Percentiles rank a stretch among this genome's conserved stretches.
These are phyloP conservation scores for Mirza zaza DNA, from an alignment of 2,113 vertebrate species.

Conservation along the genomic window DNA sequence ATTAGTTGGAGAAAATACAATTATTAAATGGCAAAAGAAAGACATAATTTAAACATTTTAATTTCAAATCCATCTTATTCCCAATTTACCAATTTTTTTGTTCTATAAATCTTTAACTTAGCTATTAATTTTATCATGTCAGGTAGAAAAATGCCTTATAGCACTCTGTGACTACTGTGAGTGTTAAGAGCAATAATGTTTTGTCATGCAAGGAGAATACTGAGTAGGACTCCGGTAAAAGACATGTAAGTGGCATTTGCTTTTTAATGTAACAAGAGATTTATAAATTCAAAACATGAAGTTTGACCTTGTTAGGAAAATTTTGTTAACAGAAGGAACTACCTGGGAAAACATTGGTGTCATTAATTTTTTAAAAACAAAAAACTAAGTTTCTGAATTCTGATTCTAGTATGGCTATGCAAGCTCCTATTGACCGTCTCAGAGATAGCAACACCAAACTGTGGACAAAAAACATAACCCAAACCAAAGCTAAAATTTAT, in stretches of 20 bases:
- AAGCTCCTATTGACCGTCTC: background rate
- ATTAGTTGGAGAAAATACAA: background rate
- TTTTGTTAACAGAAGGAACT: background rate
- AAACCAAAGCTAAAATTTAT: background rate
- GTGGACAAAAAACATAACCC: background rate
- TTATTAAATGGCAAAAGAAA: background rate
- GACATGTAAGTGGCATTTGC: background rate
- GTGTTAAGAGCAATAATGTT: background rate
- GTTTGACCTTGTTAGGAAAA: background rate
- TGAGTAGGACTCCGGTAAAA: background rate
- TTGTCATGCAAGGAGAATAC: background rate
- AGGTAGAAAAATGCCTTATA: background rate
- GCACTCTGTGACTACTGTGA: background rate
- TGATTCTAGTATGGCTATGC: background rate
- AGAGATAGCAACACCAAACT: background rate
- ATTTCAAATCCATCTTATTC: background rate
- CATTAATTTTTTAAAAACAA: background rate
- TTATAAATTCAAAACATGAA: background rate
- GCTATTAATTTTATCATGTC: slow-evolving; percentile 9
- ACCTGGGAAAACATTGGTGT: background rate
- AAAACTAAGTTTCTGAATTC: background rate
- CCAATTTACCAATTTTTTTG: background rate
- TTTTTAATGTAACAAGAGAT: background rate
- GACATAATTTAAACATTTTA: background rate
- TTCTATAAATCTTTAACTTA: slow-evolving; percentile 24